Evolutionary conservation across 2,888 invertebrate genomes (phyloP).

Genomic region (Amphimallon solstitiale): DNA sequence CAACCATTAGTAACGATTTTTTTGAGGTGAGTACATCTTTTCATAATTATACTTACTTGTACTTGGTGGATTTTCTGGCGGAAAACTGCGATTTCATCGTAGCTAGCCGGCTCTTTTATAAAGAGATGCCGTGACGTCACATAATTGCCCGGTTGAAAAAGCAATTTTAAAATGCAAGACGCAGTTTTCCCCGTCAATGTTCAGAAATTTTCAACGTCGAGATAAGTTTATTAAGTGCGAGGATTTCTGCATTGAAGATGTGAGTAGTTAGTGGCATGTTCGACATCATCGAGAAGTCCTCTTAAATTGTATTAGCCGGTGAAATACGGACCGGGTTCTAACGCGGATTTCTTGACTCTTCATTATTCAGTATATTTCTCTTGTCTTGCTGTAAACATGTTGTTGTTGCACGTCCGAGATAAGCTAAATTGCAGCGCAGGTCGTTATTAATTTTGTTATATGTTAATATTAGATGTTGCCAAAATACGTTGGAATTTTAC

Average conservation of each 20-base stretch:
- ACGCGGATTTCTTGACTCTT: not conserved
- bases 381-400: not conserved
- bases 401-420: no score
- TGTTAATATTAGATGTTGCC: no score
- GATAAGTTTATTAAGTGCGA: constrained; percentile 21
- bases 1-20: not conserved
- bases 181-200: constrained; percentile 34
- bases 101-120: constrained; percentile 4
- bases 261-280: not conserved
- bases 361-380: not conserved
- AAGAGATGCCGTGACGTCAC: constrained; percentile 23
- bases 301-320: no score
- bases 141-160: constrained; percentile 17
- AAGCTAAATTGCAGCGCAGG: no score
- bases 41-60: constrained; percentile 19
- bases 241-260: not conserved
- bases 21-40: not conserved
- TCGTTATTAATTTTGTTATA: no score
- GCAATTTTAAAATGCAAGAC: constrained; percentile 34
- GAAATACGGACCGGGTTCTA: no score
- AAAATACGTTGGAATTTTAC: no score
- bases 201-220: constrained; percentile 21
- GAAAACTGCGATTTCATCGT: constrained; percentile 26
- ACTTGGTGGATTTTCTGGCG: constrained; percentile 15
- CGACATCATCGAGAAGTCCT: not conserved